These are phyloP conservation scores for Allygus modestus DNA, from an alignment of 2,888 invertebrate genomes.

Conservation along the genomic window DNA sequence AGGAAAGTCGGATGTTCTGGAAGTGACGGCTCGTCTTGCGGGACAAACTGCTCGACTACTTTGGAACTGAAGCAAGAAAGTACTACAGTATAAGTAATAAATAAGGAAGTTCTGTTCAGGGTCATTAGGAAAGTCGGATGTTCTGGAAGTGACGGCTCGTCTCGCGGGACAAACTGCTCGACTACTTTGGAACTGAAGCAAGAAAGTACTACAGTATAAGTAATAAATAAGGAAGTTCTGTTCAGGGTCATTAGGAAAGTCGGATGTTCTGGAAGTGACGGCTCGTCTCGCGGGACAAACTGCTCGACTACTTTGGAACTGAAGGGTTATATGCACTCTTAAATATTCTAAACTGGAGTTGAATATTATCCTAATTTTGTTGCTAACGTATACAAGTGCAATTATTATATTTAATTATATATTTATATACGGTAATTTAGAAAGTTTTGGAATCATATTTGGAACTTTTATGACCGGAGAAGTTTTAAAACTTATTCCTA, in stretches of 20 bases:
- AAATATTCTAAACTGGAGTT: too few relatives aligned
- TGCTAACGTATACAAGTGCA: too few relatives aligned
- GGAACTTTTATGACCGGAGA: too few relatives aligned
- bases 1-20: not conserved
- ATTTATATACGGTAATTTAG: too few relatives aligned
- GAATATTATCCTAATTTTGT: too few relatives aligned
- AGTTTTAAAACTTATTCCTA: too few relatives aligned
- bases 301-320: not conserved
- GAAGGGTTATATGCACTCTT: too few relatives aligned
- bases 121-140: not conserved
- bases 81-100: not conserved
- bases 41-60: too few relatives aligned
- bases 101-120: slow-evolving; percentile 32
- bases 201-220: not conserved
- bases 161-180: not conserved
- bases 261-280: not conserved
- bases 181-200: too few relatives aligned
- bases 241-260: slow-evolving; percentile 5
- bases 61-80: too few relatives aligned
- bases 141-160: not conserved
- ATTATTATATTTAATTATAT: too few relatives aligned
- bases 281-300: not conserved
- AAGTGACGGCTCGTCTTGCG: not conserved
- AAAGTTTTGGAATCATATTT: too few relatives aligned
- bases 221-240: slow-evolving; percentile 25